phyloP scores from a whole-genome alignment of 2,797 vertebrate genomes.

The Scleropages formosus region DNA sequence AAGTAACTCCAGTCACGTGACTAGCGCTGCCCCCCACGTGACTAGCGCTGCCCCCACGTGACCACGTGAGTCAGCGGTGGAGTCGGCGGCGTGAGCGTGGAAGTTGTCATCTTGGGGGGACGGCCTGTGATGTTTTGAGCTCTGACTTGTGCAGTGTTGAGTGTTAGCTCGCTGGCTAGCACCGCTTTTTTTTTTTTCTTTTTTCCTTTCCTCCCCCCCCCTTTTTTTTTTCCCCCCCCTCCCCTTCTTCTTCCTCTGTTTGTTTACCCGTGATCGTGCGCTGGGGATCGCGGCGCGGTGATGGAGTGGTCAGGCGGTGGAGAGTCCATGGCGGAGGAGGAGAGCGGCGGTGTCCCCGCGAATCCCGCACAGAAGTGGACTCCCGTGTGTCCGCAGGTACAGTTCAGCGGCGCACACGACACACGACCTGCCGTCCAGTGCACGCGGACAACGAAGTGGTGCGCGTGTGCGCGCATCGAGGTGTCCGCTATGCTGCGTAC shows the following conservation, averaged over 20 bases:
- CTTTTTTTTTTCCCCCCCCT: no score
- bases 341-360: constrained; percentile 31
- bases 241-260: background rate
- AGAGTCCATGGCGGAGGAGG: constrained; percentile 33
- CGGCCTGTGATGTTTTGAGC: constrained; percentile 31
- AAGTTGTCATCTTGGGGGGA: constrained; percentile 40
- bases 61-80: constrained; percentile 26
- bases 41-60: constrained; percentile 24
- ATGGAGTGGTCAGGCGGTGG: constrained; percentile 68
- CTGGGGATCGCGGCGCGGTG: constrained; percentile 10
- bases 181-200: no score
- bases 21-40: constrained; percentile 25
- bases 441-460: no score
- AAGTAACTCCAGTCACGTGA: constrained; percentile 36
- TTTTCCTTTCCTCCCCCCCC: no score
- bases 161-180: background rate
- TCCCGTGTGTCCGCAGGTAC: constrained; percentile 40
- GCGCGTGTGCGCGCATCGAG: no score
- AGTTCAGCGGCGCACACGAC: background rate
- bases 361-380: constrained; percentile 34
- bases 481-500: no score
- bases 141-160: constrained; percentile 13
- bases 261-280: background rate
- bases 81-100: constrained; percentile 34
- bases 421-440: no score